These are phyloP conservation scores for Heliconius hewitsoni DNA, from an alignment of 1,140 invertebrate genomes.

Conservation along the genomic window DNA sequence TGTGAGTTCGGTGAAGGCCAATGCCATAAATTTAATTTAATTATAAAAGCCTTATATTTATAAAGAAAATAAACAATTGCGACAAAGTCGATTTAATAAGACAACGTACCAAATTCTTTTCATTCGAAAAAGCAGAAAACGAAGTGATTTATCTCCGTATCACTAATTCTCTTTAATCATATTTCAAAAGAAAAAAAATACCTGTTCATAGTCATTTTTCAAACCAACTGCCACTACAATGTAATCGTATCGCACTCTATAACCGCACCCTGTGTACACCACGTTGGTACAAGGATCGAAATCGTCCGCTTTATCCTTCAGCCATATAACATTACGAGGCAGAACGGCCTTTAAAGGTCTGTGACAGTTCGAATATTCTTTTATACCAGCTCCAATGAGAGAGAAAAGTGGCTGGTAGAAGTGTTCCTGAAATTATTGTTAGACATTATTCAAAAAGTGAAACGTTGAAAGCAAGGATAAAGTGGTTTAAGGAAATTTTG, in stretches of 20 bases:
- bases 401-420: conserved; percentile 98
- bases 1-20: too few species aligned
- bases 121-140: too few species aligned
- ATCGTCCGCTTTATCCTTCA: conserved; percentile 86
- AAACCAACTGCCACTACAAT: conserved; percentile 92
- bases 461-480: too few species aligned
- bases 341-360: conserved; percentile 86
- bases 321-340: conserved; percentile 88
- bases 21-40: too few species aligned
- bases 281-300: conserved; percentile 90
- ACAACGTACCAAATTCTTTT: too few species aligned
- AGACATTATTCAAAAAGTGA: not conserved
- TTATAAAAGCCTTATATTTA: too few species aligned
- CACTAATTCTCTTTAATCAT: too few species aligned
- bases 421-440: conserved; percentile 84
- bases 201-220: conserved; percentile 90
- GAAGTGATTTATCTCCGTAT: too few species aligned
- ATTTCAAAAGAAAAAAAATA: conserved; percentile 57
- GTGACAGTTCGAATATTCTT: conserved; percentile 84
- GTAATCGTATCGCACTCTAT: conserved; percentile 89
- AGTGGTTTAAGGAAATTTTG: too few species aligned
- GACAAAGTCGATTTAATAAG: too few species aligned
- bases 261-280: conserved; percentile 85
- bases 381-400: conserved; percentile 93
- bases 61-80: too few species aligned